These are phyloP conservation scores for Arizona elegans DNA, from an alignment of 2,113 vertebrate species.

Conservation along the genomic window DNA sequence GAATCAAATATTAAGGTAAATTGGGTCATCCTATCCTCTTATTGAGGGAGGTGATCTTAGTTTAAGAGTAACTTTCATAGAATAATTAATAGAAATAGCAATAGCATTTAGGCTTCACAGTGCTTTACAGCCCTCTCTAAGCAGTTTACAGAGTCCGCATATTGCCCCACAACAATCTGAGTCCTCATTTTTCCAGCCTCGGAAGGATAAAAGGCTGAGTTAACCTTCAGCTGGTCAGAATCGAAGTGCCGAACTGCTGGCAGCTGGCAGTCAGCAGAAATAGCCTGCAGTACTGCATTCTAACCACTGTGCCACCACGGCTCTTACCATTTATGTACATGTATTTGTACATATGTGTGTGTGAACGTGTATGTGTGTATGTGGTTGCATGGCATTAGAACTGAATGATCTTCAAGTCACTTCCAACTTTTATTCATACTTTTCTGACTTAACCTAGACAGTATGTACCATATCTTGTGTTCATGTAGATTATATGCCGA, in stretches of 20 bases:
- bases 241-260: no score
- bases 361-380: no score
- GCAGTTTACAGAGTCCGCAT: no score
- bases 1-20: background rate
- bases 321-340: background rate
- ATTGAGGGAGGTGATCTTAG: background rate
- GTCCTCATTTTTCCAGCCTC: no score
- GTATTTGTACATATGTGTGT: background rate
- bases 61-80: background rate
- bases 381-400: background rate
- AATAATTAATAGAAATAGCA: background rate
- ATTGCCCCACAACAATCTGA: no score
- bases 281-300: no score
- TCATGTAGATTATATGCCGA: slow-evolving; percentile 87
- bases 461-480: background rate
- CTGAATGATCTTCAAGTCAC: background rate
- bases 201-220: no score
- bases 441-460: background rate
- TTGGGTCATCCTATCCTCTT: background rate
- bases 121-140: no score
- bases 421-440: background rate
- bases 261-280: no score
- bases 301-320: no score
- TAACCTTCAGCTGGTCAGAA: no score
- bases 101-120: no score